A percentile compares a stretch with the other conserved stretches of the same genome.
Evolutionary conservation across 1,140 invertebrate species (phyloP).

Genomic region (Atopsyche davidsoni): DNA sequence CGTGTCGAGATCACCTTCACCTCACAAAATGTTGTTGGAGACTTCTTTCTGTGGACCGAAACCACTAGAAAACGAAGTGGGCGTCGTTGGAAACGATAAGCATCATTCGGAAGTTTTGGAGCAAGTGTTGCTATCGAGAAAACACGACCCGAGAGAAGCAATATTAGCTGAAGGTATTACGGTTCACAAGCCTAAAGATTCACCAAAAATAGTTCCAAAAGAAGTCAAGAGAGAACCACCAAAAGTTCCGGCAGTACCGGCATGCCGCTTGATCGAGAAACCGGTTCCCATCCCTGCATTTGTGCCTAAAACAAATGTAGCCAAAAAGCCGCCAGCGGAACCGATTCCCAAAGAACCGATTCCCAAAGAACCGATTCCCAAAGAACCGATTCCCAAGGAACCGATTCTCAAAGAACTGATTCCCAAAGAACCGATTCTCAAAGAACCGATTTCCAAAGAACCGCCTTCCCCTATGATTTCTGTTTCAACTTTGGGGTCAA

Average conservation of each 20-base stretch:
- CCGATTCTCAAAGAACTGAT: too few species aligned
- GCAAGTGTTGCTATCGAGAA: constrained; percentile 55
- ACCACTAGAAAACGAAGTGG: constrained; percentile 53
- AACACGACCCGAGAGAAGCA: constrained; percentile 51
- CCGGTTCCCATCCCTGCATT: not conserved
- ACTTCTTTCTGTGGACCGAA: constrained; percentile 84
- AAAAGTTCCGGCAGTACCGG: not conserved
- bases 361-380: too few species aligned
- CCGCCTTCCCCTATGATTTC: too few species aligned
- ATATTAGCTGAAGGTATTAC: constrained; percentile 50
- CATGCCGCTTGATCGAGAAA: constrained; percentile 10
- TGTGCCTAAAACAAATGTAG: constrained; percentile 7
- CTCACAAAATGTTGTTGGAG: constrained; percentile 80
- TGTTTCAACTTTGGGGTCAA: too few species aligned
- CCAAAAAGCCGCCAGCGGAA: constrained; percentile 28
- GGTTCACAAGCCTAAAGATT: constrained; percentile 26
- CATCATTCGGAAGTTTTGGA: constrained; percentile 56
- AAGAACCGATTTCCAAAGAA: too few species aligned
- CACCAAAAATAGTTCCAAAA: not conserved
- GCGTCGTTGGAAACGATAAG: constrained; percentile 47
- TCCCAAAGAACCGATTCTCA: too few species aligned
- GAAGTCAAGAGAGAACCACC: not conserved
- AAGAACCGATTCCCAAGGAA: too few species aligned
- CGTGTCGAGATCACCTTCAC: constrained; percentile 70
- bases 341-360: constrained; percentile 26